These are phyloP conservation scores for Tetranychus truncatus DNA, from an alignment of 2,888 invertebrate genomes.

Conservation along the genomic window DNA sequence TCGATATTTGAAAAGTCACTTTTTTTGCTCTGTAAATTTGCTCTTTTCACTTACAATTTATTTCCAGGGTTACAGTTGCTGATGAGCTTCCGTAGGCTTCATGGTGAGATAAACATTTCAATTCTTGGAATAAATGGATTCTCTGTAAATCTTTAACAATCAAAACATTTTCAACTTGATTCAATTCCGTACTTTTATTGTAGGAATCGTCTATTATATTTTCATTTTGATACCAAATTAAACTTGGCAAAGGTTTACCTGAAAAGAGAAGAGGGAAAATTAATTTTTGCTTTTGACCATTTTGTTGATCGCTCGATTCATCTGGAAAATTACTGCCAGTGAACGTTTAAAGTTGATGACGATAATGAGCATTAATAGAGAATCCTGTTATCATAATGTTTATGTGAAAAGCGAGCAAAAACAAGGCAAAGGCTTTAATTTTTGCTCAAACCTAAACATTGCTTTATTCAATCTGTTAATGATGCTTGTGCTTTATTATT, in stretches of 20 bases:
- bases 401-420: too few relatives aligned
- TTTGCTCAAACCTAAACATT: too few relatives aligned
- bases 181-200: neutral
- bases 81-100: neutral
- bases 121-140: neutral
- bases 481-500: too few relatives aligned
- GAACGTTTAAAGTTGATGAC: too few relatives aligned
- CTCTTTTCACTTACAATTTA: neutral
- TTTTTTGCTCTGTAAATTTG: neutral
- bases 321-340: too few relatives aligned
- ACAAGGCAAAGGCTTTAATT: too few relatives aligned
- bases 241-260: constrained; percentile 2
- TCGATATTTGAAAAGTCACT: neutral
- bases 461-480: too few relatives aligned
- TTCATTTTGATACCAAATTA: neutral
- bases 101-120: neutral
- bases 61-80: neutral
- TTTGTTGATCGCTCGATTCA: too few relatives aligned
- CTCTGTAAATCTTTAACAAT: neutral
- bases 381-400: too few relatives aligned
- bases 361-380: too few relatives aligned
- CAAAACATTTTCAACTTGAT: neutral
- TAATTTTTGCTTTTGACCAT: neutral
- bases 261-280: neutral
- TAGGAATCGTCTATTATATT: neutral